Conservation (phyloP, 53 echinoderm and acorn worm species). For the Temnopleurus reevesii region DNA sequence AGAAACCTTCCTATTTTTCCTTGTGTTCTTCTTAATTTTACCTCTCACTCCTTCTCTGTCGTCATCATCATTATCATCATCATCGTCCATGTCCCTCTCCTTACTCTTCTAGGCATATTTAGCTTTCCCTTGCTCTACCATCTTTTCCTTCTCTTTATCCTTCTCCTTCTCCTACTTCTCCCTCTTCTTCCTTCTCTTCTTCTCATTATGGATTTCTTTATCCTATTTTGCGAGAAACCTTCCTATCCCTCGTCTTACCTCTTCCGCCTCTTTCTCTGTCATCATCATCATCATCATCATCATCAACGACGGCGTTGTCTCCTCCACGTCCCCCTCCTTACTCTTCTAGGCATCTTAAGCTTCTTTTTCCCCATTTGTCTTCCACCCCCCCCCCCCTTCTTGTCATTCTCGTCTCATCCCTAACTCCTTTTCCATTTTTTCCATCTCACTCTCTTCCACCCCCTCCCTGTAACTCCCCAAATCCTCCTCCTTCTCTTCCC, state of each 20-base stretch:
- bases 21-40: background rate
- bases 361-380: background rate
- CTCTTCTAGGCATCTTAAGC: too few relatives aligned
- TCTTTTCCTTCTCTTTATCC: background rate
- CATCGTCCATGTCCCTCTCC: too few relatives aligned
- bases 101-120: background rate
- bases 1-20: background rate
- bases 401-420: background rate
- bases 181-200: background rate
- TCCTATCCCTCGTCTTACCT: too few relatives aligned
- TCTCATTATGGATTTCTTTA: background rate
- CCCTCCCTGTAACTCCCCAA: too few relatives aligned
- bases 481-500: too few relatives aligned
- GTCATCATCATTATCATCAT: too few relatives aligned
- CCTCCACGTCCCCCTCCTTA: background rate
- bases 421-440: background rate
- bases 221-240: too few relatives aligned
- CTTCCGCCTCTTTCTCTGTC: background rate
- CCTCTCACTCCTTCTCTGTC: background rate
- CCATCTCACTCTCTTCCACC: background rate
- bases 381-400: background rate
- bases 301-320: too few relatives aligned
- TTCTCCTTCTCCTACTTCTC: background rate
- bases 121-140: background rate
- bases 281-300: background rate